These are phyloP conservation scores for Manis crassicaudata DNA, from an alignment of 2,797 vertebrate genomes.

Conservation along the genomic window DNA sequence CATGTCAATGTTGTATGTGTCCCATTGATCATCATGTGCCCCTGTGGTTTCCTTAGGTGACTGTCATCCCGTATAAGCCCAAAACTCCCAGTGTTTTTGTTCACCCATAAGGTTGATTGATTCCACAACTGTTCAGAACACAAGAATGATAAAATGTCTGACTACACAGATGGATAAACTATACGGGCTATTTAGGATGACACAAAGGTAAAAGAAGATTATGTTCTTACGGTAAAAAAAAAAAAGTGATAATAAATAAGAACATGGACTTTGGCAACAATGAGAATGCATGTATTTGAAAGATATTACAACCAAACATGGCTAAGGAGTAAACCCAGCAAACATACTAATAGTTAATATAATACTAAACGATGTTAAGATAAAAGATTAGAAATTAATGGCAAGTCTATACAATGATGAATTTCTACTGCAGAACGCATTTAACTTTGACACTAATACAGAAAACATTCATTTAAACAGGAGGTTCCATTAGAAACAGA, in stretches of 20 bases:
- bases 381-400: constrained; percentile 12
- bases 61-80: neutral
- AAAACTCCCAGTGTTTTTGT: neutral
- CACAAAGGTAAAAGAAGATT: constrained; percentile 26
- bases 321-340: neutral
- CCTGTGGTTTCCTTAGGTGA: neutral
- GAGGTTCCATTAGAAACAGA: constrained; percentile 23
- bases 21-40: neutral
- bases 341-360: neutral
- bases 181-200: constrained; percentile 45
- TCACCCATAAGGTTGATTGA: neutral
- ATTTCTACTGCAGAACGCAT: neutral
- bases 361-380: neutral
- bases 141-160: constrained; percentile 22
- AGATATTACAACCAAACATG: neutral
- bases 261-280: neutral
- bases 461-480: constrained; percentile 38
- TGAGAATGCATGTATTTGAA: neutral
- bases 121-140: constrained; percentile 33
- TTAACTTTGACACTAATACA: neutral
- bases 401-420: neutral
- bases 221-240: constrained; percentile 1
- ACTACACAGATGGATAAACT: constrained; percentile 40
- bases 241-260: neutral
- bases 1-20: neutral